These are phyloP conservation scores for Panopea generosa DNA, from an alignment of 2,888 invertebrate species.

Conservation along the genomic window DNA sequence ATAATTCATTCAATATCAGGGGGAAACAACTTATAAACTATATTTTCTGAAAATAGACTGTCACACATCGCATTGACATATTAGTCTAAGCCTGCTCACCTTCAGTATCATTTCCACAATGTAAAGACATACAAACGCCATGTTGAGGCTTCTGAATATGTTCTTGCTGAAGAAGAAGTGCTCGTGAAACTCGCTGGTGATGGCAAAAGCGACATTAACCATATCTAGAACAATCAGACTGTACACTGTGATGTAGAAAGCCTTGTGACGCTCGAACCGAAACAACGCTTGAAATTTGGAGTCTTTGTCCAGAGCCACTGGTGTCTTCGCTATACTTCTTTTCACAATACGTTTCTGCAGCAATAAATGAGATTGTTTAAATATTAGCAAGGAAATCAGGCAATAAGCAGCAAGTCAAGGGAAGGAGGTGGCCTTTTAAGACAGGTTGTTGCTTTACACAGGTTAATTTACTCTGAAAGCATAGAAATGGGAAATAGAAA, in stretches of 20 bases:
- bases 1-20: too few relatives aligned
- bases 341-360: slow-evolving; percentile 69
- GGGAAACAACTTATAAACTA: too few relatives aligned
- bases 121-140: slow-evolving; percentile 73
- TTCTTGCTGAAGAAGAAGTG: slow-evolving; percentile 53
- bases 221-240: slow-evolving; percentile 71
- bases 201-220: slow-evolving; percentile 67
- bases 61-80: too few relatives aligned
- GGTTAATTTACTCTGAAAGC: too few relatives aligned
- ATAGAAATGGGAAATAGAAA: too few relatives aligned
- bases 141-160: slow-evolving; percentile 68
- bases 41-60: too few relatives aligned
- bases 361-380: too few relatives aligned
- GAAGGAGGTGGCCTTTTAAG: too few relatives aligned
- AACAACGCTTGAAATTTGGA: slow-evolving; percentile 40
- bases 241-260: slow-evolving; percentile 69
- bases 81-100: slow-evolving; percentile 66
- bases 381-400: too few relatives aligned
- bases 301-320: slow-evolving; percentile 44
- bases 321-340: slow-evolving; percentile 50
- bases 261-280: slow-evolving; percentile 54
- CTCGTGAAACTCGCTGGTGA: slow-evolving; percentile 61
- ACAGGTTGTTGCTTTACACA: too few relatives aligned
- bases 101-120: slow-evolving; percentile 74
- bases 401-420: too few relatives aligned